Base-by-base conservation (phyloP, 2,888 invertebrate genomes). In the Trichopoda pennipes region DNA sequence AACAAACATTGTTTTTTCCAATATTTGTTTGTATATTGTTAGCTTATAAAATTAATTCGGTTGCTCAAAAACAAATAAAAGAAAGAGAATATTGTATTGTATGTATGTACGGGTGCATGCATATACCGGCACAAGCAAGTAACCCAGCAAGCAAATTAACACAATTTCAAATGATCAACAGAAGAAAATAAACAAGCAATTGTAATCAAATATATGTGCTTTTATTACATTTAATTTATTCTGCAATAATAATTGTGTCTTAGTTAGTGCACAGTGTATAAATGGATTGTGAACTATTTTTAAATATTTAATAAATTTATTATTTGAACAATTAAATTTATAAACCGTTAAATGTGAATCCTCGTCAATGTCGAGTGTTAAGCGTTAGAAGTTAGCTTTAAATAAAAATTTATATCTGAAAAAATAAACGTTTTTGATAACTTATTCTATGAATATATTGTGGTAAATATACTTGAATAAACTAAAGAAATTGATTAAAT, bases 201-300 rank as follows among this genome's bases (percentile, higher is more conserved):
- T n/a, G n/a, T n/a, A n/a, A n/a, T n/a, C n/a, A n/a, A n/a, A n/a
- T n/a, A n/a, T n/a, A n/a, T n/a, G n/a, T n/a, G n/a, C n/a, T n/a
- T n/a, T n/a, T n/a, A n/a, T n/a, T n/a, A n/a, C n/a, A n/a, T n/a
- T n/a, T n/a, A n/a, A n/a, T n/a, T n/a, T n/a, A n/a, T n/a, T n/a
- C n/a, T n/a, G n/a, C n/a, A n/a, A 28, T 28, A 74, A 61, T 80
- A 55, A 76, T 49, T 75, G 79, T 76, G 53, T 74, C 42, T 28
- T 53, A 53, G 53, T 69, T 23, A 68, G 38, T 56, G 61, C 74
- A 64, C 74, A 60, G 72, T 72, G 78, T 69, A 61, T 79, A 42
- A 70, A 68, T 56, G 47, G 72, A 68, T 70, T 79, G 82, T 82
- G 75, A 21, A 78, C 72, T 61, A 60, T 76, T 70, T 70, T 64